These are phyloP conservation scores for Musca vetustissima DNA, from an alignment of 1,140 invertebrate genomes.

Conservation along the genomic window DNA sequence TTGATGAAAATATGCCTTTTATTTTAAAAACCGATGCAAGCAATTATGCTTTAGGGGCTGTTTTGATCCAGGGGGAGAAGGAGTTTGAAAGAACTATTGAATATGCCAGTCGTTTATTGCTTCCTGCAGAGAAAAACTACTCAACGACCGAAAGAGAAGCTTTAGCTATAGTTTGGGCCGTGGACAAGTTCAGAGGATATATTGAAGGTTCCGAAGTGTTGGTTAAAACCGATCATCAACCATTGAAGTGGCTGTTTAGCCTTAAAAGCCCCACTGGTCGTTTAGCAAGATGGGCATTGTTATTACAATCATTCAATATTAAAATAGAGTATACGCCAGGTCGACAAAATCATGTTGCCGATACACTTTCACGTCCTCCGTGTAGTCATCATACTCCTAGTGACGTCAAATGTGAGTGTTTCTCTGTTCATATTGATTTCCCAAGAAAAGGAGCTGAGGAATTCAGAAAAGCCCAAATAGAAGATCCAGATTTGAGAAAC, in stretches of 20 bases:
- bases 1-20: constrained; percentile 28
- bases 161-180: constrained; percentile 53
- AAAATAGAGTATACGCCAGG: constrained; percentile 32
- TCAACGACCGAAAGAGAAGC: constrained; percentile 49
- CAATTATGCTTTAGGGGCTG: constrained; percentile 40
- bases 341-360: constrained; percentile 31
- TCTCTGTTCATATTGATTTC: too few species aligned
- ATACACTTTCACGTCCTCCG: too few species aligned
- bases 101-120: constrained; percentile 54
- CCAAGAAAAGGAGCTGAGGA: too few species aligned
- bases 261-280: constrained; percentile 38
- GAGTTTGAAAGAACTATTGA: constrained; percentile 34
- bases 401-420: too few species aligned
- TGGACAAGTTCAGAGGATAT: constrained; percentile 46
- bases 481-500: too few species aligned
- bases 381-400: too few species aligned
- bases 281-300: constrained; percentile 39
- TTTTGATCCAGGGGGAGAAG: constrained; percentile 35
- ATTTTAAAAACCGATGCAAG: constrained; percentile 39
- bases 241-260: constrained; percentile 36
- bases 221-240: constrained; percentile 42
- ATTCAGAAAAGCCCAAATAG: too few species aligned
- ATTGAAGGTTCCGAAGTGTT: constrained; percentile 45
- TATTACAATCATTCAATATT: constrained; percentile 29
- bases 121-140: constrained; percentile 52